Evolutionary conservation across 1,140 invertebrate species (phyloP).

Genomic region (Drosophila serrata): DNA sequence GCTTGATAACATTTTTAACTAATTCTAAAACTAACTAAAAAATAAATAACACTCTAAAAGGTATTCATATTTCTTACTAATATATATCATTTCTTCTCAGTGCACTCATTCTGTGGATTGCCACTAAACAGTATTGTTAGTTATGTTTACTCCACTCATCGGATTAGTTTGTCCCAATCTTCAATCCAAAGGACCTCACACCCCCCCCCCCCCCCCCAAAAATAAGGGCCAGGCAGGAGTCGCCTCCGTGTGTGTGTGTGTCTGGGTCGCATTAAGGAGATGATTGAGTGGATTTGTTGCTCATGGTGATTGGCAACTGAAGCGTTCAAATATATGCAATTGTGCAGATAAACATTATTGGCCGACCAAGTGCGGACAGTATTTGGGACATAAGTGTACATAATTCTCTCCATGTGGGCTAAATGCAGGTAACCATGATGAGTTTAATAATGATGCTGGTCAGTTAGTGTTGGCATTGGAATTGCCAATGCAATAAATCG

Average conservation of each 20-base stretch:
- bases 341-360: constrained; percentile 66
- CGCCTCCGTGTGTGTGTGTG: not conserved
- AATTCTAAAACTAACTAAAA: too few species aligned
- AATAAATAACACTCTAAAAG: not conserved
- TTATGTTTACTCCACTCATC: constrained; percentile 10
- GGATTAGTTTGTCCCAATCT: constrained; percentile 16
- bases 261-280: constrained; percentile 68
- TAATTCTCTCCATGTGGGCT: constrained; percentile 34
- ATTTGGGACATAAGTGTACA: constrained; percentile 54
- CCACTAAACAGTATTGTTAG: constrained; percentile 7
- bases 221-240: constrained; percentile 21
- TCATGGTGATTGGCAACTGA: constrained; percentile 55
- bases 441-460: constrained; percentile 33
- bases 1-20: not conserved
- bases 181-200: constrained; percentile 15
- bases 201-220: too few species aligned
- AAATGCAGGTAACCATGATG: constrained; percentile 21
- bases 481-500: constrained; percentile 30
- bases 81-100: not conserved
- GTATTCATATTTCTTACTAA: not conserved
- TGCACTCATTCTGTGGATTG: not conserved
- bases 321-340: constrained; percentile 70
- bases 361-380: constrained; percentile 62
- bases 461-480: constrained; percentile 28
- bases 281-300: constrained; percentile 81